phyloP scores from a whole-genome alignment of 2,113 vertebrate genomes.

The Empidonax alnorum region DNA sequence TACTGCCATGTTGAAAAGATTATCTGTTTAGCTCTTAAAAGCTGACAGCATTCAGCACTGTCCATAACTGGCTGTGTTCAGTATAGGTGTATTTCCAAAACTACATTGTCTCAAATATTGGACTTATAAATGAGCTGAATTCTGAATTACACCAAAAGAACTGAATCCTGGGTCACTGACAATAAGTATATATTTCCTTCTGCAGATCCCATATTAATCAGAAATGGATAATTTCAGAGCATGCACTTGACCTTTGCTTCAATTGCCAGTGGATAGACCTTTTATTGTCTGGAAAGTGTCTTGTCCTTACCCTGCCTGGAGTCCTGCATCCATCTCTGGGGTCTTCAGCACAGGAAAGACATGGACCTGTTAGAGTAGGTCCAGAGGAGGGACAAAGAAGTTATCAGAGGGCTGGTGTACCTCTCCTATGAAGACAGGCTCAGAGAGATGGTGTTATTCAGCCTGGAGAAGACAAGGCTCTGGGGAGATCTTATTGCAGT shows the following conservation, averaged over 20 bases:
- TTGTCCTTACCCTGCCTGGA: neutral
- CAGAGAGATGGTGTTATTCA: neutral
- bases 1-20: constrained; percentile 12
- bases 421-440: neutral
- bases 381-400: neutral
- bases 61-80: accelerated
- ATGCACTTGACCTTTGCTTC: neutral
- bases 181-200: neutral
- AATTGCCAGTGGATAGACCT: too few species aligned
- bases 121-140: neutral
- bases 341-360: neutral
- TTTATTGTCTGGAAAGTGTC: neutral
- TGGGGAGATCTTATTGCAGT: neutral
- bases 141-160: neutral
- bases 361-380: neutral
- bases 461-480: neutral
- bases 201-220: neutral
- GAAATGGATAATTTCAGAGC: neutral
- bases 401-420: neutral
- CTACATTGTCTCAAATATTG: neutral
- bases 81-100: neutral
- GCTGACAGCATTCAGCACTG: neutral
- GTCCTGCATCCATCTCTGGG: neutral
- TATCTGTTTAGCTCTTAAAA: neutral
- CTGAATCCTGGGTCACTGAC: neutral